Percentiles rank a stretch among this genome's conserved stretches.
Conservation (phyloP, 2,797 vertebrate genomes). For the Gallinago nigripennis region DNA sequence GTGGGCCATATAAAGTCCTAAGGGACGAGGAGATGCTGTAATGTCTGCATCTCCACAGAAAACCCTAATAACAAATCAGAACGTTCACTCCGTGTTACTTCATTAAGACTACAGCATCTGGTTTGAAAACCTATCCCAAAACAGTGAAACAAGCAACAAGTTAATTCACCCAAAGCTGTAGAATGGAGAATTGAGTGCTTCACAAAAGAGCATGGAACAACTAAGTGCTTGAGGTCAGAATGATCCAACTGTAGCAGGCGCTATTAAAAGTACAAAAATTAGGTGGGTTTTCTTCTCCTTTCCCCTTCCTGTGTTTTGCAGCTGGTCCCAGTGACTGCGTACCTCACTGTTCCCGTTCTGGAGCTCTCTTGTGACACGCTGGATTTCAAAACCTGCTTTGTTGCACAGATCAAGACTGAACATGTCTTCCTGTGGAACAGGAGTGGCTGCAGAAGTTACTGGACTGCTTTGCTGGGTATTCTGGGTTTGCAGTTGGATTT, state of each 20-base stretch:
- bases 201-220: neutral
- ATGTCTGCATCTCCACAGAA: conserved; percentile 29
- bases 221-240: neutral
- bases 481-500: neutral
- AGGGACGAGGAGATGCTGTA: neutral
- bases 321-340: conserved; percentile 83
- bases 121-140: neutral
- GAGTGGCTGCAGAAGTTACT: conserved; percentile 82
- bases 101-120: neutral
- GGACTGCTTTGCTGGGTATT: conserved; percentile 83
- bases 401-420: conserved; percentile 75
- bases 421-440: conserved; percentile 80
- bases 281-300: neutral
- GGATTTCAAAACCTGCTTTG: conserved; percentile 85
- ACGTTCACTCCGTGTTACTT: neutral
- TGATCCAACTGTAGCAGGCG: neutral
- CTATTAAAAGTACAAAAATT: neutral
- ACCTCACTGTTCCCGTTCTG: conserved; percentile 79
- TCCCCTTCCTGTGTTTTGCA: conserved; percentile 44
- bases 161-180: neutral
- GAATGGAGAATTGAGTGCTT: neutral
- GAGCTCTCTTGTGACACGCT: conserved; percentile 80
- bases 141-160: neutral
- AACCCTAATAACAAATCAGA: neutral
- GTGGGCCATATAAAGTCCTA: neutral